These are phyloP conservation scores for Periophthalmodon schlosseri DNA, from an alignment of 2,113 vertebrate genomes.

Conservation along the genomic window DNA sequence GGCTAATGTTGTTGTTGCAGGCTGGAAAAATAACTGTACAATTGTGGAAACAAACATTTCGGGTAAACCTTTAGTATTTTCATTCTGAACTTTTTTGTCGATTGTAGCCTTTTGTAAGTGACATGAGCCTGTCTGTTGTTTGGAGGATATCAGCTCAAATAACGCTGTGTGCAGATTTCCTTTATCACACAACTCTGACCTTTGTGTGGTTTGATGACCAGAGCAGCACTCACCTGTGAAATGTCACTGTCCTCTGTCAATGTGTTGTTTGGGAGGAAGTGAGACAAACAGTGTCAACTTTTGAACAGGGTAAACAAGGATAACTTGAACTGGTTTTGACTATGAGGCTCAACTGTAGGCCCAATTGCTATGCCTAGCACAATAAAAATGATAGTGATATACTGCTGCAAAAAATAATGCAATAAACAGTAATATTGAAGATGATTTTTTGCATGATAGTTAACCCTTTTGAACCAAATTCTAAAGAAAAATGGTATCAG, in stretches of 20 bases:
- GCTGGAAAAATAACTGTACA: too few relatives aligned
- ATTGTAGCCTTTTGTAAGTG: not conserved
- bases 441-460: too few relatives aligned
- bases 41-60: too few relatives aligned
- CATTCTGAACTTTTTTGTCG: not conserved
- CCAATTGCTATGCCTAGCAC: not conserved
- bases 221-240: constrained; percentile 51
- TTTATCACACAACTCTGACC: constrained; percentile 50
- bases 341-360: not conserved
- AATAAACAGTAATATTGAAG: too few relatives aligned
- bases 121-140: constrained; percentile 16
- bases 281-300: not conserved
- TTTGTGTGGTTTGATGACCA: constrained; percentile 47
- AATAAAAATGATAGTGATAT: too few relatives aligned
- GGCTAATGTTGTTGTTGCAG: too few relatives aligned
- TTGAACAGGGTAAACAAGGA: not conserved
- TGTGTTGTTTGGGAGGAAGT: constrained; percentile 23
- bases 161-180: constrained; percentile 33
- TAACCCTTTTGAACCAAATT: too few relatives aligned
- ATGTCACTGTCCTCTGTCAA: constrained; percentile 53
- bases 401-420: too few relatives aligned
- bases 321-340: not conserved
- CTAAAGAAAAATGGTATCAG: too few relatives aligned
- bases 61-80: not conserved
- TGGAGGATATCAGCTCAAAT: constrained; percentile 35